A percentile compares a stretch with the other conserved stretches of the same genome.
Conservation (phyloP, 2,888 invertebrate species). For the Cryptus armator region DNA sequence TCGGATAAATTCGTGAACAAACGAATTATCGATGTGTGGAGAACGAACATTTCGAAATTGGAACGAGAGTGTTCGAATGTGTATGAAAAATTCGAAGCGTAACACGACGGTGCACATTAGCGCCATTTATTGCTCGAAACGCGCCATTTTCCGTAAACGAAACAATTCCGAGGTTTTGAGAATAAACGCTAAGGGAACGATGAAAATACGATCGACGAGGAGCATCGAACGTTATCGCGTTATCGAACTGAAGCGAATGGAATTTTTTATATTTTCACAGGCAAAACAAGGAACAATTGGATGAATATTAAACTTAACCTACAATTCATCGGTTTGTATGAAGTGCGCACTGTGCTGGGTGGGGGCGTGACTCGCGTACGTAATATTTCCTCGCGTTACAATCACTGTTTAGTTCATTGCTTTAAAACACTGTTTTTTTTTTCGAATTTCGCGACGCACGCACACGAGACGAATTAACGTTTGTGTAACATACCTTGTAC, state of each 20-base stretch:
- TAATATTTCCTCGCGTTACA: slow-evolving; percentile 44
- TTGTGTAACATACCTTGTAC: slow-evolving; percentile 65
- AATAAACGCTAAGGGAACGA: background rate
- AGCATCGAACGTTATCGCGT: background rate
- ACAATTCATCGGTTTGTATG: slow-evolving; percentile 79
- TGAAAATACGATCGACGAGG: background rate
- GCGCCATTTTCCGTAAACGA: slow-evolving; percentile 83
- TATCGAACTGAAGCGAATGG: too few species aligned
- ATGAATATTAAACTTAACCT: slow-evolving; percentile 78
- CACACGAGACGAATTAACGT: background rate
- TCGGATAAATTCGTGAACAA: background rate
- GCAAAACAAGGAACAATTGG: slow-evolving; percentile 16
- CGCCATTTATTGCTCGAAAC: slow-evolving; percentile 84
- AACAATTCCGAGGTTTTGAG: slow-evolving; percentile 69
- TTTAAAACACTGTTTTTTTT: background rate
- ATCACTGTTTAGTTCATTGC: slow-evolving; percentile 5
- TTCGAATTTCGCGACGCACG: background rate
- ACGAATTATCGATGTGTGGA: background rate
- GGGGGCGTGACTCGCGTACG: slow-evolving; percentile 76
- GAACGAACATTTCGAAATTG: slow-evolving; percentile 50
- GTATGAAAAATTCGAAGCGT: slow-evolving; percentile 75
- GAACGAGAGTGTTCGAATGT: slow-evolving; percentile 75
- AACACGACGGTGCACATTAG: slow-evolving; percentile 80
- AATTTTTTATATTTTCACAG: background rate
- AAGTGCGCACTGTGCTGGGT: slow-evolving; percentile 76